Conservation (phyloP, 2,888 invertebrate species). For the Catocala fraxini region DNA sequence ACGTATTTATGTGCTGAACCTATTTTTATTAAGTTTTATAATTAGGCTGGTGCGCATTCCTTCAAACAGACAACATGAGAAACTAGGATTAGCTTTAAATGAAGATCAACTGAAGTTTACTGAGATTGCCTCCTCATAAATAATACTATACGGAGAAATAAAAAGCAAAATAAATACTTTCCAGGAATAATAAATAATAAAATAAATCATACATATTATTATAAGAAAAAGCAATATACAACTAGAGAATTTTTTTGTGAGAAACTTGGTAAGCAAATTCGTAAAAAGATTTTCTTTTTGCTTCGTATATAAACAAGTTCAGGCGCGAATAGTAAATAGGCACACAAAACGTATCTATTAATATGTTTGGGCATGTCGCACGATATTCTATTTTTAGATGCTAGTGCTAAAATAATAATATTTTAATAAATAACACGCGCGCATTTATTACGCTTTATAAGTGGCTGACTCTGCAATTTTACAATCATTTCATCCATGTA, state of each 20-base stretch:
- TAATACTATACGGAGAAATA: background rate
- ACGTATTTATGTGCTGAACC: constrained; percentile 13
- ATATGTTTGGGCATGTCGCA: constrained; percentile 47
- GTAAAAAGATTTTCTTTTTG: background rate
- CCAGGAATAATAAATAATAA: background rate
- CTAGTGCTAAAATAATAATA: constrained; percentile 32
- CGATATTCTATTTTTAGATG: constrained; percentile 49
- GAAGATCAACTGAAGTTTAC: background rate
- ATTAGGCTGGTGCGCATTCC: background rate
- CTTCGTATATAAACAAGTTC: constrained; percentile 23
- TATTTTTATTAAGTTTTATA: constrained; percentile 10
- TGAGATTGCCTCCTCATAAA: background rate
- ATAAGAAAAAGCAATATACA: too few species aligned
- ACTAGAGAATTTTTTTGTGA: too few species aligned
- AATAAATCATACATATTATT: background rate
- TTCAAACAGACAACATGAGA: background rate
- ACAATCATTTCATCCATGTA: background rate
- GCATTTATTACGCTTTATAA: constrained; percentile 15
- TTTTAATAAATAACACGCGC: constrained; percentile 34
- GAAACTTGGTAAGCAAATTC: background rate
- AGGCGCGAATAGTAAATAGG: constrained; percentile 35
- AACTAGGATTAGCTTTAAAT: background rate
- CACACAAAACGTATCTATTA: constrained; percentile 46
- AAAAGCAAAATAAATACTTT: background rate
- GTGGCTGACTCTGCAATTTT: background rate